Evolutionary conservation across 2,797 vertebrate genomes (phyloP), one percentile per base, ranked within the genome.

Genomic region (Coregonus ussuriensis): DNA sequence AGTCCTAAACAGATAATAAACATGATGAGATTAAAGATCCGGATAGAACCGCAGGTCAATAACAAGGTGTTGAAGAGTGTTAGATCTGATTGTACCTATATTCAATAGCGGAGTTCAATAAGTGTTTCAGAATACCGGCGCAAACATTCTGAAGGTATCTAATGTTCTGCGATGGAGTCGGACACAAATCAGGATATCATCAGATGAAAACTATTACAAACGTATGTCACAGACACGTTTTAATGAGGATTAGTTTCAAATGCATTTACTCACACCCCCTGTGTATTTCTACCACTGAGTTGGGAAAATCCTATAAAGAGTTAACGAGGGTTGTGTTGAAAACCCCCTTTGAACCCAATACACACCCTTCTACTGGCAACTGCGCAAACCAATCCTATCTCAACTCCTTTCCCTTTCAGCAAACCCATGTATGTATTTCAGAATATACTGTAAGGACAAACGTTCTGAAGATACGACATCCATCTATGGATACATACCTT

Each of bases 401-500:
- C 9, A 47, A 0, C 11, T 47, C 41, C 41, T 11, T 13, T 47
- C 41, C 41, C 41, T 13, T 2, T 47, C 41, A 9, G 41, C 9
- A 2, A 71, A 35, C 5, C 9, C 69, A 11, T 7, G 41, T n/a
- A 13, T 41, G n/a, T 14, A 52, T 25, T 53, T 25, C 47, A 25
- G 25, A n/a, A 72, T 5, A 5, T 35, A 15, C 59, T 13, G 2
- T 4, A 25, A 11, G 62, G 21, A 35, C 35, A 37, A 41, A 41
- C 16, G 62, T 75, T 29, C 2, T 62, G 59, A 62, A 62, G n/a
- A 59, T 7, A n/a, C 18, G 54, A 18, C 54, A 6, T 15, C 18
- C 6, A 1, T n/a, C n/a, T 47, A 3, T 4, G 15, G 29, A 33
- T 18, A 5, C 1, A 18, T 56, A 77, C 95, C 95, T 96, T 95